Evolutionary conservation across 2,888 invertebrate species (phyloP).

Genomic region (Dinocampus coccinellae): DNA sequence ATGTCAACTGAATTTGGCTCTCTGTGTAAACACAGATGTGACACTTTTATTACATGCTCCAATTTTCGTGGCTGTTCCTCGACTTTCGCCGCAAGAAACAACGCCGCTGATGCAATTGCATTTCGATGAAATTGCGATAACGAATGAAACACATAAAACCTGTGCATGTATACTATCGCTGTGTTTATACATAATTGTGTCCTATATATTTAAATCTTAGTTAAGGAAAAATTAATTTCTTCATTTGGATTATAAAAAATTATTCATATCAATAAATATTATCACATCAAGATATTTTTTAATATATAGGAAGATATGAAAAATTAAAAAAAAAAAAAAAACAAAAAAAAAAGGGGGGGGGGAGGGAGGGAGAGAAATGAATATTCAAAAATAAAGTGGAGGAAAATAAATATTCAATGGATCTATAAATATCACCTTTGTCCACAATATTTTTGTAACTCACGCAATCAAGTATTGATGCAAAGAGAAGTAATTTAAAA

Average conservation of each 20-base stretch:
- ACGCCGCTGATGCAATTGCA: conserved; percentile 92
- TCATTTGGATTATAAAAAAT: not conserved
- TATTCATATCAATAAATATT: not conserved
- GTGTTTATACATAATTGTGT: conserved; percentile 98
- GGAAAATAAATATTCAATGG: conserved; percentile 14
- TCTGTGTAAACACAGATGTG: conserved; percentile 88
- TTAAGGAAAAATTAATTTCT: conserved; percentile 35
- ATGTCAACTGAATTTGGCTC: conserved; percentile 76
- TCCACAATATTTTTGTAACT: conserved; percentile 24
- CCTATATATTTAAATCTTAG: conserved; percentile 65
- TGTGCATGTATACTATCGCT: conserved; percentile 99
- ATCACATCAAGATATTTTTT: not conserved
- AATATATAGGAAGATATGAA: not conserved
- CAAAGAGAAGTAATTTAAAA: not conserved
- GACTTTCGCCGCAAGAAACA: conserved; percentile 98
- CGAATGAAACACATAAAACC: conserved; percentile 98
- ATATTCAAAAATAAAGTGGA: conserved; percentile 28
- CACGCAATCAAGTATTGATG: not conserved
- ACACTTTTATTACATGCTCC: conserved; percentile 96
- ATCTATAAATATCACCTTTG: conserved; percentile 20
- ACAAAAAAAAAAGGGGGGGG: too few species aligned
- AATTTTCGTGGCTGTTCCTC: conserved; percentile 98
- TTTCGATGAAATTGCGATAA: conserved; percentile 96
- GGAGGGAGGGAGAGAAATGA: too few species aligned
- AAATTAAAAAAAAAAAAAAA: not conserved